These are phyloP conservation scores for Acronicta leporina DNA, from an alignment of 2,888 invertebrate genomes.

Conservation along the genomic window DNA sequence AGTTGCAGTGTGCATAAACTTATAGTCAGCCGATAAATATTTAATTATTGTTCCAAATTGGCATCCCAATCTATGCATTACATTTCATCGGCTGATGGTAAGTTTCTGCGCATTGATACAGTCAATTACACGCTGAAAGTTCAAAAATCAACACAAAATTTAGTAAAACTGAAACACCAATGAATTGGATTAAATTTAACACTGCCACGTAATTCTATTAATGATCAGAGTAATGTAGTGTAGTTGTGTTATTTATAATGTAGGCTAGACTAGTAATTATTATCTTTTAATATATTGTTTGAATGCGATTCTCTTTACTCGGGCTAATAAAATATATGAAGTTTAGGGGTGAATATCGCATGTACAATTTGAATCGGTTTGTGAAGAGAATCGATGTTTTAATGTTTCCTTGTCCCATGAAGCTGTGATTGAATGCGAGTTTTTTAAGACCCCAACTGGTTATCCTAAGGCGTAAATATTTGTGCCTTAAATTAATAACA, in stretches of 20 bases:
- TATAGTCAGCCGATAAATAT: not conserved
- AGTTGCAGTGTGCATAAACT: conserved; percentile 10
- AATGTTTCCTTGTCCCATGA: conserved; percentile 33
- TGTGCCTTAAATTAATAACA: conserved; percentile 37
- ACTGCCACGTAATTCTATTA: conserved; percentile 58
- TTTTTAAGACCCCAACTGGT: not conserved
- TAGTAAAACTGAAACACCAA: conserved; percentile 46
- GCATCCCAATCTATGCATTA: not conserved
- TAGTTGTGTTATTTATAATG: conserved; percentile 58
- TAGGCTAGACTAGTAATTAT: conserved; percentile 61
- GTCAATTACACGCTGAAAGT: conserved; percentile 56
- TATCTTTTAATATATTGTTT: conserved; percentile 41
- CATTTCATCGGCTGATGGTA: not conserved
- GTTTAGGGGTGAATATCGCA: conserved; percentile 11
- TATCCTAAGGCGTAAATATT: conserved; percentile 12
- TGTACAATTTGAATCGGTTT: conserved; percentile 18
- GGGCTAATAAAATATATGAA: conserved; percentile 6
- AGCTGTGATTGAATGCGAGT: conserved; percentile 45
- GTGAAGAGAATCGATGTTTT: conserved; percentile 44
- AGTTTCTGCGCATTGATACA: conserved; percentile 25
- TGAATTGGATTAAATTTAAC: conserved; percentile 46
- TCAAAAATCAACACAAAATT: conserved; percentile 40
- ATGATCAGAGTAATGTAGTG: conserved; percentile 45
- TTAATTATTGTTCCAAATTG: not conserved
- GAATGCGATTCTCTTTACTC: conserved; percentile 49